Conservation (phyloP, 2,113 vertebrate species). For the Neopipo cinnamomea region DNA sequence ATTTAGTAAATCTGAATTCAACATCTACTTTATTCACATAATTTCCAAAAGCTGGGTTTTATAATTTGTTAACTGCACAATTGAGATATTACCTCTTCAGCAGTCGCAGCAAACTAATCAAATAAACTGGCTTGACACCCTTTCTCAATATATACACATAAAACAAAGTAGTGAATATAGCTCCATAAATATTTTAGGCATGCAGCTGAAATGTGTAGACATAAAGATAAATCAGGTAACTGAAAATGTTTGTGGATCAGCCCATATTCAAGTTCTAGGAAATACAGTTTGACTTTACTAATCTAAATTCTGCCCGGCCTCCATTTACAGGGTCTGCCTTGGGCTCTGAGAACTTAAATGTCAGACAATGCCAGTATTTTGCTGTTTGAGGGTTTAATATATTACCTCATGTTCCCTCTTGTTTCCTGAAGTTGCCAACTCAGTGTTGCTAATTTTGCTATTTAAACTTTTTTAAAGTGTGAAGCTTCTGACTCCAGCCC, state of each 20-base stretch:
- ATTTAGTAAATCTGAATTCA: not conserved
- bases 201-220: slow-evolving; percentile 14
- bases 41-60: slow-evolving; percentile 26
- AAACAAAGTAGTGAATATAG: not conserved
- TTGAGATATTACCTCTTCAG: slow-evolving; percentile 8
- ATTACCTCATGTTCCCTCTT: not conserved
- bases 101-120: slow-evolving; percentile 24
- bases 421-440: not conserved
- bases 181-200: slow-evolving; percentile 24
- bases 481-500: not conserved
- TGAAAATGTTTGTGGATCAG: not conserved
- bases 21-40: not conserved
- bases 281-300: not conserved
- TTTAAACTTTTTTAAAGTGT: not conserved
- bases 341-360: not conserved
- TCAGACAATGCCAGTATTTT: not conserved
- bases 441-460: not conserved
- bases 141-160: not conserved
- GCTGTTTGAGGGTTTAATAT: not conserved
- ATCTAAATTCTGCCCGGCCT: not conserved
- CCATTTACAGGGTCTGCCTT: not conserved
- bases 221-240: not conserved
- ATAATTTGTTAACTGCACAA: slow-evolving; percentile 6
- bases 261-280: not conserved
- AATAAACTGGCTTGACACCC: not conserved